Evolutionary conservation across 2,888 invertebrate species (phyloP), one percentile per base, ranked within the genome.

Genomic region (Cetonia aurata): DNA sequence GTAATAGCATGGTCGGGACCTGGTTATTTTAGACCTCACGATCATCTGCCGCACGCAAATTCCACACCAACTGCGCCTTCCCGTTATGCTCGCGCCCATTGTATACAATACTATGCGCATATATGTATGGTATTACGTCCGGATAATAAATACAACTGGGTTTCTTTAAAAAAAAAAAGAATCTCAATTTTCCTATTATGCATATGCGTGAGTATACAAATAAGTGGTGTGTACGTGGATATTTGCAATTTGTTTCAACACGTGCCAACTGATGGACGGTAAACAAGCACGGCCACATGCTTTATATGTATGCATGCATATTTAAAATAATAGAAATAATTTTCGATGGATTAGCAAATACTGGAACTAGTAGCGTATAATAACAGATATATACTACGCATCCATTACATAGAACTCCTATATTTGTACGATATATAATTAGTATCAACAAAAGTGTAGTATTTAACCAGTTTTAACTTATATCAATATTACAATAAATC

Each of bases 41-140:
- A 62, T 69, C 69, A 69, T 69, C 62, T 69, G 62, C 69, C 62
- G 46, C 69, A 69, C 69, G 69, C 55, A 44, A 52, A 62, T 68
- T 57, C 57, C 48, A 37, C 25, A 68, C 48, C 53, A 53, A 60
- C 69, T 62, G 48, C 56, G 25, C 62, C 53, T 69, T 69, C 53
- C 62, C 62, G 69, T 69, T 62, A 67, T 44, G 31, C 67, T 67
- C 31, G 55, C 19, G 41, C 55, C 41, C 42, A 67, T 67, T 67
- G 52, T 53, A 55, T 55, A 25, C 59, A 17, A 60, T 44, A 15
- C 42, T 25, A 55, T 12, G 41, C 41, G 42, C 31, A 55, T 55
- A 3, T 37, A 57, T 19, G 42, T 44, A 59, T 60, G 48, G 9
- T 31, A 60, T 44, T 57, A 6, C 12, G 41, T 13, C 19, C 46